A percentile compares a stretch with the other conserved stretches of the same genome.
Evolutionary conservation across 2,113 vertebrate species (phyloP).

Genomic region (Pangasianodon gigas): DNA sequence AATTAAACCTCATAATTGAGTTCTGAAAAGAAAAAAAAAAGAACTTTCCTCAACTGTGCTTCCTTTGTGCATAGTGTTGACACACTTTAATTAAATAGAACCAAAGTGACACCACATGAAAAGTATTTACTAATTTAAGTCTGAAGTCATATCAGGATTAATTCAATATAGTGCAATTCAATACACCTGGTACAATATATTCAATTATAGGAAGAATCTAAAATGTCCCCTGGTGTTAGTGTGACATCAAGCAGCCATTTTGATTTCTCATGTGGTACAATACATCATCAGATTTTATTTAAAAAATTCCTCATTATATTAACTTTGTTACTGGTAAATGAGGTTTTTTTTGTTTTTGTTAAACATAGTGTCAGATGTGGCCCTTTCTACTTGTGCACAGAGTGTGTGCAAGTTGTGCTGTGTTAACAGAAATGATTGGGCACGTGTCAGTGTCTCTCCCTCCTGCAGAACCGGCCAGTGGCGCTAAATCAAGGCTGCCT

Average conservation of each 20-base stretch:
- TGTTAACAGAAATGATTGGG: slow-evolving; percentile 47
- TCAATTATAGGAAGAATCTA: slow-evolving; percentile 37
- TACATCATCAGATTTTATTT: too few species aligned
- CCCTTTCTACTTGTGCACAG: background rate
- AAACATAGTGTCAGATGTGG: background rate
- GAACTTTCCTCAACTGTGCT: slow-evolving; percentile 17
- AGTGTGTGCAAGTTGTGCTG: slow-evolving; percentile 13
- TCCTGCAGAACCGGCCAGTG: slow-evolving; percentile 13
- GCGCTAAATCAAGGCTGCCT: slow-evolving; percentile 51
- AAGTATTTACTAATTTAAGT: slow-evolving; percentile 41
- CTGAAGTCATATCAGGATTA: slow-evolving; percentile 24
- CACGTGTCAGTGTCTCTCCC: slow-evolving; percentile 31
- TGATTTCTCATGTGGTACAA: background rate
- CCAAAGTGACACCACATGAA: slow-evolving; percentile 39
- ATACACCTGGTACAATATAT: slow-evolving; percentile 2
- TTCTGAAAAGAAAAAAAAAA: background rate
- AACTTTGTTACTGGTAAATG: background rate
- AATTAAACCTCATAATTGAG: slow-evolving; percentile 42
- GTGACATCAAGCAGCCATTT: background rate
- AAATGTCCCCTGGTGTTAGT: slow-evolving; percentile 45
- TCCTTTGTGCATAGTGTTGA: slow-evolving; percentile 35
- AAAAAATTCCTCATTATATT: background rate
- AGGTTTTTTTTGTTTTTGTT: background rate
- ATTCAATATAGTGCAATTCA: slow-evolving; percentile 37
- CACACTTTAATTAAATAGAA: slow-evolving; percentile 38